Evolutionary conservation across 2,888 invertebrate genomes (phyloP), one percentile per base, ranked within the genome.

Genomic region (Ischnus inquisitorius): DNA sequence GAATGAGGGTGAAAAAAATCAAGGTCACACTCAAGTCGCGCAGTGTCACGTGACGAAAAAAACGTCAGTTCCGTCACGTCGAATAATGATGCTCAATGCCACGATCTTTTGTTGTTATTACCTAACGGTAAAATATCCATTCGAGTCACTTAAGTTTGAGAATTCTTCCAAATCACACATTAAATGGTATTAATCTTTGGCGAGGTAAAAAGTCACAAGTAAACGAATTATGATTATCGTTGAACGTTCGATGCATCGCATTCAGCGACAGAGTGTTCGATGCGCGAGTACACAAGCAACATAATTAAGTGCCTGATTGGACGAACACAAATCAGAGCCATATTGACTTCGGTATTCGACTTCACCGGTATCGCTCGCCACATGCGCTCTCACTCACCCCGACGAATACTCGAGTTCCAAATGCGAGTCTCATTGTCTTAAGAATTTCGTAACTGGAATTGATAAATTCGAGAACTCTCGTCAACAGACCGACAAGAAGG

Each of bases 271-370:
- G 2, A 19, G 8, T 51, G 16, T 51, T 51, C 19, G 19, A 51
- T 16, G 16, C 8, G 19, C 10, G 8, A 51, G 8, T 10, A 51
- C 16, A 51, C 51, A 51, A 19, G 51, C 16, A 51, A 51, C 16
- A 51, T 16, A 8, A 8, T 16, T 19, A 0, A n/a, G n/a, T n/a
- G n/a, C 10, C 51, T 19, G 19, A 51, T 51, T 51, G 51, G 51
- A 2, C 51, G 51, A 51, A 8, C 8, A 8, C 5, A 10, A 10
- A 19, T 19, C 51, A 51, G 3, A 16, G 19, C 51, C 51, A 51
- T 51, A 19, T 51, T 51, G 51, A 51, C 19, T 51, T 8, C 19
- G 51, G 51, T 51, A 51, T 51, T 51, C 19, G 51, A 51, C 51
- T 51, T 16, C 51, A 51, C 16, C 51, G 51, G 16, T 51, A 51